phyloP scores from a whole-genome alignment of 2,888 invertebrate genomes.

The Coelopa pilipes region DNA sequence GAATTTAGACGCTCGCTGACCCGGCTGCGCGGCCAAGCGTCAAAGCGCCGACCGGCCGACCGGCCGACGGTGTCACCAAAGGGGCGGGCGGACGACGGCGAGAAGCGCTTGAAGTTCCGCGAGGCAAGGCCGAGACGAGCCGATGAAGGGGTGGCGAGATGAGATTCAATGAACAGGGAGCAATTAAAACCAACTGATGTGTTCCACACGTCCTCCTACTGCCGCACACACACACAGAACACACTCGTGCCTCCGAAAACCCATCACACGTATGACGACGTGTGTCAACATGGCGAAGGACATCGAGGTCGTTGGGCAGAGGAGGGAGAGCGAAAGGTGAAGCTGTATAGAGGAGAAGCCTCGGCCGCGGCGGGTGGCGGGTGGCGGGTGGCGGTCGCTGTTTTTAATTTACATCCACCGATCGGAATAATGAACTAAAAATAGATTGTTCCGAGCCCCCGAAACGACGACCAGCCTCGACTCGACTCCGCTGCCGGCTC shows the following conservation, averaged over 20 bases:
- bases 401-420: constrained; percentile 21
- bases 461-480: too few species aligned
- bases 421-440: constrained; percentile 29
- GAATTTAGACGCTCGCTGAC: constrained; percentile 32
- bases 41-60: background rate
- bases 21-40: constrained; percentile 36
- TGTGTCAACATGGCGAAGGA: background rate
- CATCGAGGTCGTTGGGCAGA: background rate
- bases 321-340: too few species aligned
- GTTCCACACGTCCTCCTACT: background rate
- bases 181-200: constrained; percentile 39
- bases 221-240: background rate
- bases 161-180: constrained; percentile 60
- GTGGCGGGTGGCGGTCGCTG: too few species aligned
- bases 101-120: constrained; percentile 54
- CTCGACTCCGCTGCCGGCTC: too few species aligned
- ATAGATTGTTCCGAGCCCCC: background rate
- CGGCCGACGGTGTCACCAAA: too few species aligned
- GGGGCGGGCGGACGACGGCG: too few species aligned
- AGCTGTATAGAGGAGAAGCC: too few species aligned
- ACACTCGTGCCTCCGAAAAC: background rate
- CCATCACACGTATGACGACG: background rate
- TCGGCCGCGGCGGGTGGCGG: too few species aligned
- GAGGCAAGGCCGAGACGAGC: too few species aligned
- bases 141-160: constrained; percentile 12